Evolutionary conservation across 2,797 vertebrate genomes (phyloP), one percentile per base, ranked within the genome.

Genomic region (Pangasius macronema): DNA sequence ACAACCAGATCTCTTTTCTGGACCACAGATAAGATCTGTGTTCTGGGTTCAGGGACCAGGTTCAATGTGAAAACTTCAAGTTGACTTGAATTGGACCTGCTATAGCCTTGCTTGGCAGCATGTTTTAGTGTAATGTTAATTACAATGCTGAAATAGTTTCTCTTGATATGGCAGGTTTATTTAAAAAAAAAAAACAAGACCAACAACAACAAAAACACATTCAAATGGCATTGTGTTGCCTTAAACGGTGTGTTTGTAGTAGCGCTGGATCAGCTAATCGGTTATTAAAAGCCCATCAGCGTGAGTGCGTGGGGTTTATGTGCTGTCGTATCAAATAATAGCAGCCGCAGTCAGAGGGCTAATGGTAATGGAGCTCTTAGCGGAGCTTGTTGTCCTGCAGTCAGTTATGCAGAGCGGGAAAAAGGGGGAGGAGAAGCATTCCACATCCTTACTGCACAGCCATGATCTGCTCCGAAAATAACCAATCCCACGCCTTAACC

Each of bases 401-500:
- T 70, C 88, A 51, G 88, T 67, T 80, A 86, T 87, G 87, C 18
- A 6, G 83, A 82, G 24, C 33, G 49, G 49, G 72, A 14, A 42
- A 7, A 53, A 8, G 81, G 22, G 51, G 22, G 51, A 80, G 70
- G 67, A 77, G 75, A 61, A 46, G 51, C 75, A 75, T 85, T 85
- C 84, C 94, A 65, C 39, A 65, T 65, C 59, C 27, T 10, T 3
- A 88, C 92, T 92, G 93, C 95, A 91, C 91, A 92, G 94, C 92
- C 91, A 93, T 86, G 91, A 92, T 94, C 93, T 92, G 92, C 92
- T 95, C 95, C 93, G 95, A 94, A 95, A 96, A 97, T 97, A 97
- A 94, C 49, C 90, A 36, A 22, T 88, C 55, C 84, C 86, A 88
- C 84, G 46, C 82, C 87, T 73, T 57, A 83, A 46, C 53, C 39